Evolutionary conservation across 2,888 invertebrate genomes (phyloP).

Genomic region (Drosophila pseudotalamancana): DNA sequence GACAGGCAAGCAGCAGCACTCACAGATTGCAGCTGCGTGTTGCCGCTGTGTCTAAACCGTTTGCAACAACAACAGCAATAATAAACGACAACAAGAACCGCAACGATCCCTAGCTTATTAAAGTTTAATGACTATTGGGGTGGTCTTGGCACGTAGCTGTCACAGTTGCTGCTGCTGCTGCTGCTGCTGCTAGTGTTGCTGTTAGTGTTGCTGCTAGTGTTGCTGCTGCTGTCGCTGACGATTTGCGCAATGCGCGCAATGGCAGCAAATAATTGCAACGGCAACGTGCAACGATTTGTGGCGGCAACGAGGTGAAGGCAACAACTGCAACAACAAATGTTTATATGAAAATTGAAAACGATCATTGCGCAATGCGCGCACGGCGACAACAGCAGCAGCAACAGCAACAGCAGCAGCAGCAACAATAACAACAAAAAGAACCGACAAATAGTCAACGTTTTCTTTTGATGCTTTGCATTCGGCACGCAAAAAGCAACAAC

Average conservation of each 20-base stretch:
- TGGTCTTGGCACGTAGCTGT: slow-evolving; percentile 62
- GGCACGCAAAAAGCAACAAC: slow-evolving; percentile 67
- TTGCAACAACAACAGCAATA: slow-evolving; percentile 36
- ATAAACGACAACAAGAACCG: slow-evolving; percentile 25
- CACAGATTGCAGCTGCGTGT: slow-evolving; percentile 45
- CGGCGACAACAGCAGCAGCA: slow-evolving; percentile 52
- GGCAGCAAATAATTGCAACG: slow-evolving; percentile 71
- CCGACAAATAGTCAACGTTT: slow-evolving; percentile 66
- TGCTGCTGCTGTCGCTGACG: slow-evolving; percentile 51
- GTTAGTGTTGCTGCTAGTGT: slow-evolving; percentile 22
- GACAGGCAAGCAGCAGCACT: slow-evolving; percentile 24
- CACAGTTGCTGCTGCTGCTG: slow-evolving; percentile 34
- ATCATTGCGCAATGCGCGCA: slow-evolving; percentile 64
- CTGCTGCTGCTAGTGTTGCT: slow-evolving; percentile 15
- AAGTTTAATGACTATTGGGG: slow-evolving; percentile 69
- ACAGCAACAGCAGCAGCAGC: slow-evolving; percentile 35
- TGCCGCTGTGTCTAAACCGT: slow-evolving; percentile 49
- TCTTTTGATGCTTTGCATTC: slow-evolving; percentile 71
- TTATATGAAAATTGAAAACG: slow-evolving; percentile 77
- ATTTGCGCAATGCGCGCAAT: slow-evolving; percentile 65
- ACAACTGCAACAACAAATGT: slow-evolving; percentile 54
- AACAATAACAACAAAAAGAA: slow-evolving; percentile 41
- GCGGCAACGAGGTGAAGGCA: slow-evolving; percentile 77
- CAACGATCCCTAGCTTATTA: slow-evolving; percentile 66
- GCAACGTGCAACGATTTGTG: slow-evolving; percentile 77